phyloP scores from a whole-genome alignment of 1,140 invertebrate genomes.

The Melipona quadrifasciata region DNA sequence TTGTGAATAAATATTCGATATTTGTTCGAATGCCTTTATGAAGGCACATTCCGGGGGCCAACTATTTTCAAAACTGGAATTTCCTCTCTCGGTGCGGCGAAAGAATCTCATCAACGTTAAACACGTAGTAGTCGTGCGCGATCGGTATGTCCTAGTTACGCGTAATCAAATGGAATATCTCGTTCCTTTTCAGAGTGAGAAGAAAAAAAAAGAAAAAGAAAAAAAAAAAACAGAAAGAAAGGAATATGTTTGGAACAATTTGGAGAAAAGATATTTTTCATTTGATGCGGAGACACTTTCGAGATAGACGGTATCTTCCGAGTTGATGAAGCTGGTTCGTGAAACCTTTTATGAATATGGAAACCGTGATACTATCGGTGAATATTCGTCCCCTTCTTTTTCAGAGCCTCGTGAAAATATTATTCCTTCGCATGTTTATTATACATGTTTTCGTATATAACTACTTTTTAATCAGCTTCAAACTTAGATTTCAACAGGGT shows the following conservation, averaged over 20 bases:
- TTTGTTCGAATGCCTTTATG: constrained; percentile 1
- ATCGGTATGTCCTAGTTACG: constrained; percentile 8
- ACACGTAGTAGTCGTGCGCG: background rate
- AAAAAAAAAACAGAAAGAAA: background rate
- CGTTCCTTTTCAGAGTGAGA: background rate
- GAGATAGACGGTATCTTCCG: background rate
- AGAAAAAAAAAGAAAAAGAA: background rate
- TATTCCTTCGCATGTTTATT: too few relatives aligned
- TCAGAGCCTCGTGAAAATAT: background rate
- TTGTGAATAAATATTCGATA: constrained; percentile 35
- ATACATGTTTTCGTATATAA: too few relatives aligned
- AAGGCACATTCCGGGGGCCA: background rate
- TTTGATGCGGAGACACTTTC: background rate
- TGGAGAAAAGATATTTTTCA: background rate
- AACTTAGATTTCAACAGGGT: too few relatives aligned
- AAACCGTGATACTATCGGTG: background rate
- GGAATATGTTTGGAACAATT: background rate
- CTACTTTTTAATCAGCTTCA: background rate
- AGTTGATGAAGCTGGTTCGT: background rate
- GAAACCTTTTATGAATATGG: background rate
- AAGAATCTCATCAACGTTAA: constrained; percentile 4
- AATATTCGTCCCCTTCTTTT: background rate
- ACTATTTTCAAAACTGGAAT: constrained; percentile 1
- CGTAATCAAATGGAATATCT: constrained; percentile 14
- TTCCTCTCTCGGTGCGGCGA: background rate